Percentiles rank a stretch among this genome's conserved stretches.
phyloP scores from a whole-genome alignment of 2,888 invertebrate species.

The Hypena proboscidalis region DNA sequence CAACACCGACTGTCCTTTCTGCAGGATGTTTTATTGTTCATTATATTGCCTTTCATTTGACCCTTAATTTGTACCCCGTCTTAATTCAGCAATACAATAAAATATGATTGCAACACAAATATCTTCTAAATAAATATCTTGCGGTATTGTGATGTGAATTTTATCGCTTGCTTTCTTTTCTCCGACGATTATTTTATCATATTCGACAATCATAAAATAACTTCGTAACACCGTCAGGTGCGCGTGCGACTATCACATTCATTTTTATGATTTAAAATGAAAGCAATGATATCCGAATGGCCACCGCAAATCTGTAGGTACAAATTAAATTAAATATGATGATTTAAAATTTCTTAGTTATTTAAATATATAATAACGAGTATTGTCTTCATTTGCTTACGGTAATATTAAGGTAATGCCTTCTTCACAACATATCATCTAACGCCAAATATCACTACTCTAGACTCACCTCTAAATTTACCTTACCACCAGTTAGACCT shows the following conservation, averaged over 20 bases:
- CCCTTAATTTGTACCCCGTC: constrained; percentile 27
- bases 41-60: constrained; percentile 39
- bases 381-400: too few species aligned
- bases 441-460: too few species aligned
- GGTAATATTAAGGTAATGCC: too few species aligned
- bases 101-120: constrained; percentile 27
- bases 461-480: too few species aligned
- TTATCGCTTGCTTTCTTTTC: constrained; percentile 29
- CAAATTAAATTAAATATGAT: too few species aligned
- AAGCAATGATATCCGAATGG: too few species aligned
- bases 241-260: neutral
- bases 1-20: too few species aligned
- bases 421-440: too few species aligned
- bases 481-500: too few species aligned
- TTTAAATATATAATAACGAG: too few species aligned
- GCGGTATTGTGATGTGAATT: constrained; percentile 23
- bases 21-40: constrained; percentile 37
- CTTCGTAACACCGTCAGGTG: neutral
- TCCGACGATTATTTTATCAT: constrained; percentile 16
- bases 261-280: neutral
- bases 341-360: too few species aligned
- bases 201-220: constrained; percentile 22
- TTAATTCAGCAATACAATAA: constrained; percentile 28
- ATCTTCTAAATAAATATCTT: constrained; percentile 31
- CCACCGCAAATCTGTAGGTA: too few species aligned